Conservation (phyloP, 2,113 vertebrate species). For the Oryzias curvinotus region DNA sequence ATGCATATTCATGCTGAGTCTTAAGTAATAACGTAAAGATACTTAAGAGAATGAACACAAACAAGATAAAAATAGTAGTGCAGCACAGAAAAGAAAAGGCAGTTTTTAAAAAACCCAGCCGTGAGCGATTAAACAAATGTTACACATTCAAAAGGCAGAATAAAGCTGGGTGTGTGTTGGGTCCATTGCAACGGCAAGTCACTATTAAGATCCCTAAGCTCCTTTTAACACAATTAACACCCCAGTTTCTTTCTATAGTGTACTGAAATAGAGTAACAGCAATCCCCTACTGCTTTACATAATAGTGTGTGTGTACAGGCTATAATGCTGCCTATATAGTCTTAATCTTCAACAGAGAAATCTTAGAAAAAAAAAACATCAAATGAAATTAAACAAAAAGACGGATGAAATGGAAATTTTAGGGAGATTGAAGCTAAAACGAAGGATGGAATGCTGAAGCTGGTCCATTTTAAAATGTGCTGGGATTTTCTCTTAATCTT, state of each 20-base stretch:
- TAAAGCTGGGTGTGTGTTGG: conserved; percentile 11
- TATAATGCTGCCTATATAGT: conserved; percentile 8
- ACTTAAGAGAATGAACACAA: not conserved
- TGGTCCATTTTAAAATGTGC: too few species aligned
- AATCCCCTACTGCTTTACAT: conserved; percentile 25
- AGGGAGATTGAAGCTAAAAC: too few species aligned
- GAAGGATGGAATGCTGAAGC: too few species aligned
- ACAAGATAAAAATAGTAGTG: not conserved
- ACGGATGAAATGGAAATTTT: too few species aligned
- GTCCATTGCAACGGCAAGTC: conserved; percentile 22
- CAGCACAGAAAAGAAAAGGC: not conserved
- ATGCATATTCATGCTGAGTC: too few species aligned
- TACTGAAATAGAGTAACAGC: conserved; percentile 21
- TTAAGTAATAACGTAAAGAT: not conserved
- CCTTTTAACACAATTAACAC: conserved; percentile 50
- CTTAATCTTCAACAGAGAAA: conserved; percentile 1
- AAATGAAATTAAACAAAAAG: conserved; percentile 16
- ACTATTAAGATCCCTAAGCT: conserved; percentile 48
- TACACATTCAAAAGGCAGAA: conserved; percentile 5
- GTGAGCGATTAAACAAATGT: conserved; percentile 9
- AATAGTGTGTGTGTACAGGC: conserved; percentile 19
- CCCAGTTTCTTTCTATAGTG: conserved; percentile 47
- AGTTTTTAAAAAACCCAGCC: not conserved
- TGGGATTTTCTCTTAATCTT: too few species aligned
- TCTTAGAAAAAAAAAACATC: conserved; percentile 26